phyloP scores from a whole-genome alignment of 2,888 invertebrate species.

The Sminthurinus aureus region DNA sequence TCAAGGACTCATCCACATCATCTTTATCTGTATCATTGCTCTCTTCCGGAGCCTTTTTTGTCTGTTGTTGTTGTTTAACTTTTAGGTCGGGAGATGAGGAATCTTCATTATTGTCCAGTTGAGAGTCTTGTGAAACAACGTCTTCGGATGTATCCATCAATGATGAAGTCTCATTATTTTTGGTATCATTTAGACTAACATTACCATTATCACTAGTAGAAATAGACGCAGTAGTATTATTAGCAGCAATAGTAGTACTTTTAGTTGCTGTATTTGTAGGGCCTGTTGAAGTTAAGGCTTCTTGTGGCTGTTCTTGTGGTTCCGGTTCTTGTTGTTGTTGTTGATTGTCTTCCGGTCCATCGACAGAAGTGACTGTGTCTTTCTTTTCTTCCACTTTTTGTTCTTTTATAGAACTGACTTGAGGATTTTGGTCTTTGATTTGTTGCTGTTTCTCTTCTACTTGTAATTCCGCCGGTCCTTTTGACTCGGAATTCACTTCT shows the following conservation, averaged over 20 bases:
- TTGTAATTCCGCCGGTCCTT: background rate
- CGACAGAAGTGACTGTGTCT: background rate
- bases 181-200: background rate
- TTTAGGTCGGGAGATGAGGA: too few species aligned
- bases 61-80: background rate
- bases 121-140: background rate
- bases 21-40: background rate
- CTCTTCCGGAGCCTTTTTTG: background rate
- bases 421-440: background rate
- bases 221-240: too few species aligned
- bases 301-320: too few species aligned
- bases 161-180: background rate
- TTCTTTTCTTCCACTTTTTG: background rate
- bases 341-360: background rate
- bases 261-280: too few species aligned
- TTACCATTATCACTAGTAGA: conserved; percentile 5
- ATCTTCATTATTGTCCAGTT: background rate
- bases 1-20: background rate
- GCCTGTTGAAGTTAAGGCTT: too few species aligned
- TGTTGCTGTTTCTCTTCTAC: background rate
- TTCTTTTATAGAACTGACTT: background rate
- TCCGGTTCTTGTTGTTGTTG: background rate
- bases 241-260: too few species aligned
- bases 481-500: conserved; percentile 6
- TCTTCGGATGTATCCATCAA: background rate